A percentile compares a stretch with the other conserved stretches of the same genome.
Evolutionary conservation across 2,797 vertebrate genomes (phyloP).

Genomic region (Odontamblyopus lacepedii): DNA sequence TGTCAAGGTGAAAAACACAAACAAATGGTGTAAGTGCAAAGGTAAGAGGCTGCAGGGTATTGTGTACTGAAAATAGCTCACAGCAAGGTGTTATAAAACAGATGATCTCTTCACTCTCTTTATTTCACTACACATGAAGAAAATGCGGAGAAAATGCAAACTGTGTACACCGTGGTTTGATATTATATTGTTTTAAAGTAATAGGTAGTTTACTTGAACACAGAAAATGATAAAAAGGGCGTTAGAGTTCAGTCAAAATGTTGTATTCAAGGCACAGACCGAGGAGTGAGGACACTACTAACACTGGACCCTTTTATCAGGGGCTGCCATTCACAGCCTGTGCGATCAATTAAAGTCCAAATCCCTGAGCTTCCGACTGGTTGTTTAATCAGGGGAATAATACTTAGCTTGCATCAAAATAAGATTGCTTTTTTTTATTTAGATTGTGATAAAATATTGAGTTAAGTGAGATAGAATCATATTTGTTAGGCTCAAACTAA

Average conservation of each 20-base stretch:
- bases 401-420: constrained; percentile 63
- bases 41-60: constrained; percentile 17
- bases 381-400: constrained; percentile 64
- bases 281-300: constrained; percentile 62
- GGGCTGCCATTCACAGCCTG: constrained; percentile 62
- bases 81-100: constrained; percentile 25
- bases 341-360: constrained; percentile 71
- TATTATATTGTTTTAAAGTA: background rate
- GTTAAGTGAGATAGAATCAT: background rate
- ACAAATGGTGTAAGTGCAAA: constrained; percentile 15
- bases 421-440: constrained; percentile 31
- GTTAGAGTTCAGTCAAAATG: constrained; percentile 56
- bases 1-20: constrained; percentile 13
- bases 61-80: constrained; percentile 27
- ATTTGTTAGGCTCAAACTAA: too few species aligned
- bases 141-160: background rate
- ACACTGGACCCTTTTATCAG: constrained; percentile 57
- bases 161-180: background rate
- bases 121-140: background rate
- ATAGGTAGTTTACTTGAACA: background rate
- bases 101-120: constrained; percentile 37
- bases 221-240: constrained; percentile 3
- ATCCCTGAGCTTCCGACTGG: constrained; percentile 62
- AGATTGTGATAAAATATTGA: constrained; percentile 19
- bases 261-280: constrained; percentile 66